These are phyloP conservation scores for Caenorhabditis panamensis DNA, from an alignment of 2,888 invertebrate species.

Conservation along the genomic window DNA sequence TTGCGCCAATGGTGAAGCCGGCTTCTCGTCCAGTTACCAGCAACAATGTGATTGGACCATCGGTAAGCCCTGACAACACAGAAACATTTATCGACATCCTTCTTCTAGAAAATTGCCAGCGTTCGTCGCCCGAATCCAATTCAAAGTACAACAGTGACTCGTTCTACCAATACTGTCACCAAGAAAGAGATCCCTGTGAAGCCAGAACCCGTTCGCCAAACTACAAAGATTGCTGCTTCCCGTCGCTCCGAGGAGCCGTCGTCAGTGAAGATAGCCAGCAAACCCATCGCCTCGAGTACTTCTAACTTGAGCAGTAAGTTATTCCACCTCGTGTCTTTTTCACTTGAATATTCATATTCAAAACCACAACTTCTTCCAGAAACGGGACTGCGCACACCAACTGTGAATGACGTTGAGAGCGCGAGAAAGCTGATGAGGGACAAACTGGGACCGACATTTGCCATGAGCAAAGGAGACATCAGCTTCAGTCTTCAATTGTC, in stretches of 20 bases:
- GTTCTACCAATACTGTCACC: slow-evolving; percentile 26
- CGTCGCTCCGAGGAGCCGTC: slow-evolving; percentile 50
- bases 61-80: slow-evolving; percentile 7
- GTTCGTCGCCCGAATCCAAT: slow-evolving; percentile 44
- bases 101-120: slow-evolving; percentile 31
- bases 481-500: slow-evolving; percentile 56
- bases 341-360: slow-evolving; percentile 32
- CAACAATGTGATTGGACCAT: slow-evolving; percentile 22
- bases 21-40: slow-evolving; percentile 16
- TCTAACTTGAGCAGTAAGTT: slow-evolving; percentile 59
- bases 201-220: neutral
- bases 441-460: slow-evolving; percentile 57
- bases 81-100: neutral
- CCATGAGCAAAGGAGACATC: slow-evolving; percentile 48
- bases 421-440: slow-evolving; percentile 60
- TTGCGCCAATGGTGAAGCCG: slow-evolving; percentile 57
- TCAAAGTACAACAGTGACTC: slow-evolving; percentile 37
- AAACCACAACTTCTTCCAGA: slow-evolving; percentile 34
- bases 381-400: slow-evolving; percentile 33
- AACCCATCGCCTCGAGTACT: slow-evolving; percentile 47
- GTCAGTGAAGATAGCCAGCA: slow-evolving; percentile 23
- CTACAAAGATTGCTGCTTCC: slow-evolving; percentile 13
- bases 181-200: slow-evolving; percentile 51
- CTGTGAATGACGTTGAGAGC: slow-evolving; percentile 49
- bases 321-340: slow-evolving; percentile 26